These are phyloP conservation scores for Odontomachus brunneus DNA, from an alignment of 1,140 invertebrate species.

Conservation along the genomic window DNA sequence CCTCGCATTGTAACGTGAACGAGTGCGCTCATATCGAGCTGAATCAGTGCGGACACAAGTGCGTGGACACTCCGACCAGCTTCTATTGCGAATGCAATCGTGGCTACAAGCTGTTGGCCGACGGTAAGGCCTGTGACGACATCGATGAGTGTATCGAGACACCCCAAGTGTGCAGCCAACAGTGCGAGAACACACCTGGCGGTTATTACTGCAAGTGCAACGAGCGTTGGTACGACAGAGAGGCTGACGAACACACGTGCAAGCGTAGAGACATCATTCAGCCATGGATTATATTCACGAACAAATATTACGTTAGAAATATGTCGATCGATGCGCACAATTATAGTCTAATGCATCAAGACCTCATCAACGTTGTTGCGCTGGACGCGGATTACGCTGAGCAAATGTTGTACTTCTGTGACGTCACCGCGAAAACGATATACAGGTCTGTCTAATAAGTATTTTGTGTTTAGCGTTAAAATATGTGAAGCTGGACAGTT, in stretches of 20 bases:
- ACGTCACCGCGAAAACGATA: constrained; percentile 97
- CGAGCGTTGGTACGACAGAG: constrained; percentile 95
- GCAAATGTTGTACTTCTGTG: constrained; percentile 96
- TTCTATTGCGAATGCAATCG: constrained; percentile 98
- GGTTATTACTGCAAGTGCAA: constrained; percentile 98
- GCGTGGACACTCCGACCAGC: constrained; percentile 95
- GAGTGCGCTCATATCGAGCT: constrained; percentile 96
- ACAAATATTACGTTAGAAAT: constrained; percentile 99
- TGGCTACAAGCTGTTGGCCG: constrained; percentile 94
- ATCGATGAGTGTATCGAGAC: constrained; percentile 97
- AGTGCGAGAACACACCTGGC: constrained; percentile 97
- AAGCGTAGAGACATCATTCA: constrained; percentile 93
- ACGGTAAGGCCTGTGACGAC: constrained; percentile 95
- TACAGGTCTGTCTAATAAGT: constrained; percentile 86
- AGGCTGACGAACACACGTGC: constrained; percentile 94
- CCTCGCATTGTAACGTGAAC: constrained; percentile 96
- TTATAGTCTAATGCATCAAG: constrained; percentile 96
- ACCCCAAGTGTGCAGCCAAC: constrained; percentile 96
- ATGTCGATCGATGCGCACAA: constrained; percentile 95
- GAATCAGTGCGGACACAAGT: constrained; percentile 98
- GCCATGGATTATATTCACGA: constrained; percentile 98
- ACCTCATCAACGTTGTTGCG: constrained; percentile 98
- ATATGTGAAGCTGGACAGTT: too few species aligned
- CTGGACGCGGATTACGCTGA: constrained; percentile 96
- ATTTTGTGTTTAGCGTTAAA: not conserved